Base-by-base conservation (phyloP, 2,113 vertebrate genomes). In the Nycticebus coucang region DNA sequence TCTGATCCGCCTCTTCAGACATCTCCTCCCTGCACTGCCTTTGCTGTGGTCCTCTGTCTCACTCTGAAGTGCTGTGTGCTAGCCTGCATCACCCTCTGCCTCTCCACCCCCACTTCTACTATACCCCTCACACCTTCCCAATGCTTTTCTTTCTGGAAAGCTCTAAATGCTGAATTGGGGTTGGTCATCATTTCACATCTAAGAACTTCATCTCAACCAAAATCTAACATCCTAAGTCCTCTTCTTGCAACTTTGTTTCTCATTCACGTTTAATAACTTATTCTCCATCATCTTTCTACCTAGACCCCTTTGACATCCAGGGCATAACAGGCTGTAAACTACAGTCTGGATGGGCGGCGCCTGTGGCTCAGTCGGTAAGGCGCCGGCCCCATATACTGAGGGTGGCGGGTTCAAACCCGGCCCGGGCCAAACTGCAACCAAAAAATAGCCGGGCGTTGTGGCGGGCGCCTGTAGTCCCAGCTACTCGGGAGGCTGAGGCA, bases 291-390 rank as follows among this genome's bases (percentile, higher is more conserved):
- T 57, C 6, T 17, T 69, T 68, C 45, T 30, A 3, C 41, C 33
- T 35, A 95, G 93, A 96, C 4, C 89, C 89, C 11, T 94, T 96
- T 91, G 89, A 90, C 53, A 37, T 97, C 53, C 89, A 97, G 85
- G n/a, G 17, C 7, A 59, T 4, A 22, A 66, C 13, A 66, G 88
- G 95, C 64, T 97, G 71, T 87, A 19, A 22, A 15, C 53, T 97
- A 37, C 28, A 7, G 5, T 3, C 59, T 50, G 45, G 45, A 10
- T n/a, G n/a, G n/a, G n/a, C n/a, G n/a, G n/a, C n/a, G n/a, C n/a
- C n/a, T n/a, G n/a, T n/a, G n/a, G n/a, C n/a, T n/a, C n/a, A n/a
- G n/a, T n/a, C n/a, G n/a, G n/a, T n/a, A n/a, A n/a, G n/a, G n/a
- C n/a, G n/a, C n/a, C n/a, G n/a, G n/a, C n/a, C n/a, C n/a, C n/a